A percentile compares a stretch with the other conserved stretches of the same genome.
Evolutionary conservation across 2,113 vertebrate genomes (phyloP).

Genomic region (Megatriorchis doriae): DNA sequence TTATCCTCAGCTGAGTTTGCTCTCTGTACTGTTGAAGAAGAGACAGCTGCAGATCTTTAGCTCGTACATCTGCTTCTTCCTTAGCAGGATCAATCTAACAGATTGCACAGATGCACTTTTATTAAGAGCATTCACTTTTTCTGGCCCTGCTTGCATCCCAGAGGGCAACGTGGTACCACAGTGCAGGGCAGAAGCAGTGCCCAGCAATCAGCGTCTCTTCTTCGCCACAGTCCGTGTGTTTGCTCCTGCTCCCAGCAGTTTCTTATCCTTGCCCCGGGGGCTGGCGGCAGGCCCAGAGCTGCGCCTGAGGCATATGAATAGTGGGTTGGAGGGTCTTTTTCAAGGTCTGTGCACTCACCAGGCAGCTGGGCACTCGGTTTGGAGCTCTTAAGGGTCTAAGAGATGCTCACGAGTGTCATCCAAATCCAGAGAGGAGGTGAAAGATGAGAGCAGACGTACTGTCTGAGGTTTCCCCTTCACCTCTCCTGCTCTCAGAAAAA

Average conservation of each 20-base stretch:
- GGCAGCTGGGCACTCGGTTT: neutral
- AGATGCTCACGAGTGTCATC: neutral
- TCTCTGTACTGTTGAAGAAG: neutral
- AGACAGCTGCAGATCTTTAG: neutral
- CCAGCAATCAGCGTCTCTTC: neutral
- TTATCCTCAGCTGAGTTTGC: neutral
- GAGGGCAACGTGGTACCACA: neutral
- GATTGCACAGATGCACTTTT: neutral
- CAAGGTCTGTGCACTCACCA: neutral
- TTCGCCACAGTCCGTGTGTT: rapidly evolving
- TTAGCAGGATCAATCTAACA: neutral
- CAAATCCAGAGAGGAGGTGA: neutral
- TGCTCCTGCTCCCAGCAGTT: neutral
- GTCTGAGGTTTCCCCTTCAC: neutral
- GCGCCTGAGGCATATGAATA: rapidly evolving
- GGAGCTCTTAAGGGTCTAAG: neutral
- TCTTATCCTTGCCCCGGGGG: neutral
- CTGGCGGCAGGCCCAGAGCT: neutral
- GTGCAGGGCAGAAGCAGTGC: neutral
- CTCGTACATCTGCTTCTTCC: neutral
- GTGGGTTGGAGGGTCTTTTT: neutral
- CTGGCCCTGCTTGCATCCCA: neutral
- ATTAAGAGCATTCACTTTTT: neutral
- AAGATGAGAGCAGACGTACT: neutral
- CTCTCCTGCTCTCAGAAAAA: neutral